Evolutionary conservation across 2,888 invertebrate species (phyloP).

Genomic region (Eristalinus aeneus): DNA sequence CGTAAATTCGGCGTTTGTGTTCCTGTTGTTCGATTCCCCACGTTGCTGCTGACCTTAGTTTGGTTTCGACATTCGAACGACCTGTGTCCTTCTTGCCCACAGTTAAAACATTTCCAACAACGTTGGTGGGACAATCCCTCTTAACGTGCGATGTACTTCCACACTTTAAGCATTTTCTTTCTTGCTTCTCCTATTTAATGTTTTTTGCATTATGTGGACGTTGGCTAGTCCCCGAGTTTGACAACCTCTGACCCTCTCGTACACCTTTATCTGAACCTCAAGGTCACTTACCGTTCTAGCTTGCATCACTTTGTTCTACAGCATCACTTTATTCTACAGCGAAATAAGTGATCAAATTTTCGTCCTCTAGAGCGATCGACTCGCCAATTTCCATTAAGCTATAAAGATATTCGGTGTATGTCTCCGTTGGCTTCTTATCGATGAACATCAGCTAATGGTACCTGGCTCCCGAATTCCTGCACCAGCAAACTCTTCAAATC

Average conservation of each 20-base stretch:
- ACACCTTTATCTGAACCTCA: constrained; percentile 10
- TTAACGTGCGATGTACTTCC: too few species aligned
- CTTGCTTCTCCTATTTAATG: too few species aligned
- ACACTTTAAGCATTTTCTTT: too few species aligned
- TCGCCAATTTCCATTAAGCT: constrained; percentile 44
- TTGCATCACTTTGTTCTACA: not conserved
- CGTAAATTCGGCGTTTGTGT: too few species aligned
- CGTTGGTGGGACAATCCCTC: too few species aligned
- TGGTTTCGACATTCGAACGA: too few species aligned
- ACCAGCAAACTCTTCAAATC: not conserved
- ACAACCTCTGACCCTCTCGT: constrained; percentile 9
- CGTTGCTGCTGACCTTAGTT: too few species aligned
- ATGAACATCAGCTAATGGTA: constrained; percentile 42
- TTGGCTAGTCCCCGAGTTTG: too few species aligned
- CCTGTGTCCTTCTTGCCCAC: too few species aligned
- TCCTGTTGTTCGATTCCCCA: too few species aligned
- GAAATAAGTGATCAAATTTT: constrained; percentile 52
- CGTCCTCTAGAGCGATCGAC: constrained; percentile 47
- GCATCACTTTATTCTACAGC: constrained; percentile 26
- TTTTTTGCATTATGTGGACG: too few species aligned
- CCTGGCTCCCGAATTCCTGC: constrained; percentile 3
- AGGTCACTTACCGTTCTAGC: constrained; percentile 2
- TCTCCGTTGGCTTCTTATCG: constrained; percentile 39
- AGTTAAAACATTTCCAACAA: too few species aligned
- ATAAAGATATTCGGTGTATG: constrained; percentile 38